These are phyloP conservation scores for Porites rus DNA, from an alignment of 92 coral and sea anemone genomes.

Conservation along the genomic window DNA sequence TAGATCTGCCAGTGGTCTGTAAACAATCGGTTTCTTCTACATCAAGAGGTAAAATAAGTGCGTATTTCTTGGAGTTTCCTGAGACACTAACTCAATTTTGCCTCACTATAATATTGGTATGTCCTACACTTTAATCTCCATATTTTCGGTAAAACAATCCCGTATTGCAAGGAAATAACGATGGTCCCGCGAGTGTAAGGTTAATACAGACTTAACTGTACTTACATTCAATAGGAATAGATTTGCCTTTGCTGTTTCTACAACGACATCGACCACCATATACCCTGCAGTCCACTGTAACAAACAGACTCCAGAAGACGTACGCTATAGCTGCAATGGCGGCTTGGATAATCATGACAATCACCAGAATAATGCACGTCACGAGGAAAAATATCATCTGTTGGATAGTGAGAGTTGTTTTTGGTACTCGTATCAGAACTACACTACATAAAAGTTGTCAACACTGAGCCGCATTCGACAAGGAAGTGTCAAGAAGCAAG, in stretches of 20 bases:
- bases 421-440: background rate
- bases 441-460: background rate
- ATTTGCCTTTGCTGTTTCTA: background rate
- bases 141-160: too few relatives aligned
- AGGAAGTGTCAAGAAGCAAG: too few relatives aligned
- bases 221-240: slow-evolving; percentile 29
- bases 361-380: slow-evolving; percentile 53
- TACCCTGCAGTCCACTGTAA: slow-evolving; percentile 33
- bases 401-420: background rate
- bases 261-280: slow-evolving; percentile 17
- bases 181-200: too few relatives aligned
- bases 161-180: too few relatives aligned
- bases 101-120: too few relatives aligned
- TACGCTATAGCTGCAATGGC: slow-evolving; percentile 53
- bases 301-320: slow-evolving; percentile 46
- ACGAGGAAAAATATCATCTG: slow-evolving; percentile 70
- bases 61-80: too few relatives aligned
- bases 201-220: background rate
- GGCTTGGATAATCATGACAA: slow-evolving; percentile 56
- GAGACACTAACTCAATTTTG: too few relatives aligned
- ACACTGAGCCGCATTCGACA: too few relatives aligned
- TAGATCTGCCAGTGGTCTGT: too few relatives aligned
- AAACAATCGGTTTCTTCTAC: too few relatives aligned
- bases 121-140: too few relatives aligned
- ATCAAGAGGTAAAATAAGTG: too few relatives aligned